phyloP scores from a whole-genome alignment of 2,888 invertebrate genomes.

The Sepiola atlantica region DNA sequence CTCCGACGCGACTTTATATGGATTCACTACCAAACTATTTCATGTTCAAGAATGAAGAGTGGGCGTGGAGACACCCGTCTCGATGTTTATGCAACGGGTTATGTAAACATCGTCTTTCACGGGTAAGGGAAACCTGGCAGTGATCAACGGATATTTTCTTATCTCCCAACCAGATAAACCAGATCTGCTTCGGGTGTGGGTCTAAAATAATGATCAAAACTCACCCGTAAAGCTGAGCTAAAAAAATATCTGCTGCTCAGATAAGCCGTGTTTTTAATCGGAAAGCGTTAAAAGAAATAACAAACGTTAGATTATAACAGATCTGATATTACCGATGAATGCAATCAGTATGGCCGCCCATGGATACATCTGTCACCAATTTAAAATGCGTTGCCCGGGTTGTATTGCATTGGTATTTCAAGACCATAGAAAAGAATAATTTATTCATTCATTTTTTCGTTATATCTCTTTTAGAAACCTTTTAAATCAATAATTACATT shows the following conservation, averaged over 20 bases:
- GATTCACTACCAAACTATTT: not conserved
- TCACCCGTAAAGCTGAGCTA: not conserved
- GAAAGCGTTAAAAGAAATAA: conserved; percentile 19
- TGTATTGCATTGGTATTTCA: not conserved
- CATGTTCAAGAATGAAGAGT: not conserved
- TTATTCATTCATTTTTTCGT: too few species aligned
- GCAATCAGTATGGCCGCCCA: not conserved
- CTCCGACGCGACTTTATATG: too few species aligned
- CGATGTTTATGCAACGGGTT: not conserved
- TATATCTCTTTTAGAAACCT: too few species aligned
- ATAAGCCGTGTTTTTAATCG: not conserved
- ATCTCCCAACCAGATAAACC: not conserved
- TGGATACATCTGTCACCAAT: not conserved
- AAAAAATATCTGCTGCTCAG: not conserved
- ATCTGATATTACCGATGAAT: not conserved
- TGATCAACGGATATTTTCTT: not conserved
- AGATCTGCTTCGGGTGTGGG: not conserved
- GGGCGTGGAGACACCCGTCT: not conserved
- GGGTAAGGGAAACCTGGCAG: not conserved
- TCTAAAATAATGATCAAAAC: not conserved
- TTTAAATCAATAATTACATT: too few species aligned
- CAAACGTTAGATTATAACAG: not conserved
- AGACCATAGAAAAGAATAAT: too few species aligned
- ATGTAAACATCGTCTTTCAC: not conserved
- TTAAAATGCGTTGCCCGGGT: not conserved